A percentile compares a stretch with the other conserved stretches of the same genome.
Evolutionary conservation across 2,113 vertebrate genomes (phyloP).

Genomic region (Parus major): DNA sequence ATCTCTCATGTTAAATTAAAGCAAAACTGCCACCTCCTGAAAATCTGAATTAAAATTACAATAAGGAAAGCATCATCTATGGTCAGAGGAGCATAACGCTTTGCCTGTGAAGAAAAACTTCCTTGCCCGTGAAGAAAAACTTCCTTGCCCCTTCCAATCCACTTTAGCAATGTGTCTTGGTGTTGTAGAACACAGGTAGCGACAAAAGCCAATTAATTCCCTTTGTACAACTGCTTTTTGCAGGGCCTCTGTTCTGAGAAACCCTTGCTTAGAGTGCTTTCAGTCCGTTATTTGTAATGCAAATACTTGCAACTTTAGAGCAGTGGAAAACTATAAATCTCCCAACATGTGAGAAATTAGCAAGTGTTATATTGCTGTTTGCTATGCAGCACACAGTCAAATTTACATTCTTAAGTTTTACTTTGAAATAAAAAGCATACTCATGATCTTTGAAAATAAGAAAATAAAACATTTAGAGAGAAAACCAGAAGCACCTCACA

Average conservation of each 20-base stretch:
- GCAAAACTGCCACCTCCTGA: background rate
- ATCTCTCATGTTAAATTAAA: slow-evolving; percentile 39
- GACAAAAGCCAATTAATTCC: slow-evolving; percentile 40
- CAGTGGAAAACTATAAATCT: slow-evolving; percentile 21
- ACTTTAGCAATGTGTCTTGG: background rate
- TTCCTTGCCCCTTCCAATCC: background rate
- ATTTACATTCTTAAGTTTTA: slow-evolving; percentile 36
- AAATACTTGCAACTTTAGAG: slow-evolving; percentile 34
- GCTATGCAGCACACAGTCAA: background rate
- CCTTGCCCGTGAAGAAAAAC: background rate
- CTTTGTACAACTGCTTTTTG: background rate
- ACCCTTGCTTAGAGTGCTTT: background rate
- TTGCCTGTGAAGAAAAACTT: background rate
- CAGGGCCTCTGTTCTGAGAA: background rate
- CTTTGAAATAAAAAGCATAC: background rate
- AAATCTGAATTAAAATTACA: slow-evolving; percentile 44
- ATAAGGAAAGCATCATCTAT: background rate
- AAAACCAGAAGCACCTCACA: background rate
- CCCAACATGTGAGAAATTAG: slow-evolving; percentile 44
- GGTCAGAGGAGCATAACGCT: background rate
- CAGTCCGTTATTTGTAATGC: background rate
- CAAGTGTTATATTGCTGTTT: slow-evolving; percentile 29
- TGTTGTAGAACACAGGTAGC: background rate
- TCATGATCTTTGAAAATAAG: background rate
- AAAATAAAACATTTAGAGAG: background rate